Percentiles rank a stretch among this genome's conserved stretches.
These are phyloP conservation scores for Drosophila atripex DNA, from an alignment of 2,888 invertebrate species.

Conservation along the genomic window DNA sequence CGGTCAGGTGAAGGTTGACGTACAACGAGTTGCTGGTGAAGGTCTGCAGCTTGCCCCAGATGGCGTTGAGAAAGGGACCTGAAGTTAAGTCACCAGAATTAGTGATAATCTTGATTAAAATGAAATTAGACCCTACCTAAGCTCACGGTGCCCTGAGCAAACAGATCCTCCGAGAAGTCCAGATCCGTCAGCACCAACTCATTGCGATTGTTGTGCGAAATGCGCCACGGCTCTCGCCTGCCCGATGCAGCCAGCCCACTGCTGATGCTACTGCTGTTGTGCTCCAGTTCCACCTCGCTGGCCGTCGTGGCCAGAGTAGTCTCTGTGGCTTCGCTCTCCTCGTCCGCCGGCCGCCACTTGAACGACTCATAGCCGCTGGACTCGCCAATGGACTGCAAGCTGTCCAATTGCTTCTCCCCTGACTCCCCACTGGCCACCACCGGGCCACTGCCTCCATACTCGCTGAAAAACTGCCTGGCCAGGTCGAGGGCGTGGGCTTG, in stretches of 20 bases:
- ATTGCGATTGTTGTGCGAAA: constrained; percentile 78
- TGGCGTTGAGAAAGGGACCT: constrained; percentile 92
- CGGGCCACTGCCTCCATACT: constrained; percentile 65
- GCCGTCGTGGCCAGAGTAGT: constrained; percentile 42
- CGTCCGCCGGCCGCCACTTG: constrained; percentile 86
- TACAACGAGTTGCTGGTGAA: constrained; percentile 93
- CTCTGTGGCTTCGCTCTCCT: constrained; percentile 77
- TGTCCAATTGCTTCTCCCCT: constrained; percentile 85
- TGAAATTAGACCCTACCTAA: constrained; percentile 73
- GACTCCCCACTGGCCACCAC: constrained; percentile 50
- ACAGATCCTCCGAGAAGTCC: constrained; percentile 84
- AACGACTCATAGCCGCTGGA: constrained; percentile 91
- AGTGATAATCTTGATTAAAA: no score
- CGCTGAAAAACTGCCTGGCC: constrained; percentile 82
- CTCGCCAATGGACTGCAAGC: constrained; percentile 89
- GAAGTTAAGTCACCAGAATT: constrained; percentile 22
- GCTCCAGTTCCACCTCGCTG: constrained; percentile 76
- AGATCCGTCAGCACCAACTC: constrained; percentile 82
- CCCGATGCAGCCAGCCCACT: constrained; percentile 25
- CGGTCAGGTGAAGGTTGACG: constrained; percentile 94
- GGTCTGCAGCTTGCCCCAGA: constrained; percentile 92
- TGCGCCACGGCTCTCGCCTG: constrained; percentile 78
- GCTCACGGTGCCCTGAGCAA: constrained; percentile 84
- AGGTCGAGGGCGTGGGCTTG: constrained; percentile 80
- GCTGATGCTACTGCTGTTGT: constrained; percentile 58